phyloP scores from a whole-genome alignment of 2,888 invertebrate genomes.

The Eutolmus rufibarbis region DNA sequence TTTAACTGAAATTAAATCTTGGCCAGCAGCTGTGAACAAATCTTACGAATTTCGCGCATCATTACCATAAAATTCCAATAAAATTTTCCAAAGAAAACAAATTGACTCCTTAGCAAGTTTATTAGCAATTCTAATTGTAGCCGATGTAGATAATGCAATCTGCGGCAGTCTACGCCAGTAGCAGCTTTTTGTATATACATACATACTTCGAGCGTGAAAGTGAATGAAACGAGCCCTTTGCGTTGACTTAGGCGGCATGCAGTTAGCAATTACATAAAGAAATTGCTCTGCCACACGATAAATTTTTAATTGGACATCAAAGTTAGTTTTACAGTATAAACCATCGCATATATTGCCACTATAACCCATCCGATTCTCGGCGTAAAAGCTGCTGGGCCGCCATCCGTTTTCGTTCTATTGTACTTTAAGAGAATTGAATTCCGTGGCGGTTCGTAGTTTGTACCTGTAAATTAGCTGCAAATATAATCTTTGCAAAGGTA shows the following conservation, averaged over 20 bases:
- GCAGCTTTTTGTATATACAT: neutral
- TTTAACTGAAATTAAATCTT: neutral
- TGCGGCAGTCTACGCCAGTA: neutral
- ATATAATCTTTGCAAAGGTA: constrained; percentile 11
- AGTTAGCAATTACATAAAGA: constrained; percentile 10
- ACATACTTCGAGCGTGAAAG: constrained; percentile 8
- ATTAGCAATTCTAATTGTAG: constrained; percentile 36
- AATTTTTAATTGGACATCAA: constrained; percentile 26
- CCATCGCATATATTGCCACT: neutral
- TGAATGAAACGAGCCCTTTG: neutral
- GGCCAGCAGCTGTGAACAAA: neutral
- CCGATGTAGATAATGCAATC: constrained; percentile 3
- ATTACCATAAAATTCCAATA: constrained; percentile 45
- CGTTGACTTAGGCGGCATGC: neutral
- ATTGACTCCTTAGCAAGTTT: constrained; percentile 21
- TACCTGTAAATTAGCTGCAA: constrained; percentile 10
- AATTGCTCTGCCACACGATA: constrained; percentile 22
- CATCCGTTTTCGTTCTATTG: neutral
- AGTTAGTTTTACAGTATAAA: constrained; percentile 8
- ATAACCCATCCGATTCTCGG: neutral
- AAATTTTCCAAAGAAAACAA: constrained; percentile 45
- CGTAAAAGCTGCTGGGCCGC: neutral
- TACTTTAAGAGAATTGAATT: neutral
- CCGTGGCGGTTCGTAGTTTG: neutral
- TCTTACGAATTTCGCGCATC: neutral